These are phyloP conservation scores for Geotrypetes seraphini DNA, from an alignment of 2,797 vertebrate genomes.

Conservation along the genomic window DNA sequence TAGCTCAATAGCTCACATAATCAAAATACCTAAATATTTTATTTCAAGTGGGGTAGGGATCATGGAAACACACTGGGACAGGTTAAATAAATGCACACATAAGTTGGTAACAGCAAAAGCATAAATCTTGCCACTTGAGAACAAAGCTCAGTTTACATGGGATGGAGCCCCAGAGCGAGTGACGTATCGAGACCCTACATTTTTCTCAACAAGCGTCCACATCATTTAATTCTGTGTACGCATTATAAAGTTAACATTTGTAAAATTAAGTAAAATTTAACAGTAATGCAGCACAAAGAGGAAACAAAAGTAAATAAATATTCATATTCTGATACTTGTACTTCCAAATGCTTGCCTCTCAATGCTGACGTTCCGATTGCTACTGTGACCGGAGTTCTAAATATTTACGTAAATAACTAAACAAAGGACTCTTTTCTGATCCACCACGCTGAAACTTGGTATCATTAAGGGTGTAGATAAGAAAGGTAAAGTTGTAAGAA, in stretches of 20 bases:
- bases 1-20: too few species aligned
- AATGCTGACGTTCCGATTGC: constrained; percentile 25
- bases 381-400: constrained; percentile 22
- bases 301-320: constrained; percentile 15
- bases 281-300: not conserved
- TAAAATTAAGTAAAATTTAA: constrained; percentile 19
- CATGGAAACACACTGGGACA: too few species aligned
- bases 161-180: too few species aligned
- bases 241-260: constrained; percentile 20
- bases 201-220: too few species aligned
- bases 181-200: too few species aligned
- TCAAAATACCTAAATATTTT: too few species aligned
- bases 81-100: too few species aligned
- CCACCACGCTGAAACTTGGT: constrained; percentile 30
- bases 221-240: too few species aligned
- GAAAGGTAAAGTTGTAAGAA: constrained; percentile 49
- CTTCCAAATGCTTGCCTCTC: constrained; percentile 27
- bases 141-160: too few species aligned
- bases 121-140: too few species aligned
- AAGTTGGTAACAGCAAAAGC: too few species aligned
- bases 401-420: constrained; percentile 46
- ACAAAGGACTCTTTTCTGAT: constrained; percentile 36
- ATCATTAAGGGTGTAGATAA: constrained; percentile 56
- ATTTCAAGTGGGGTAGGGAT: too few species aligned
- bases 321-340: constrained; percentile 14